phyloP scores from a whole-genome alignment of 2,797 vertebrate genomes.

The Syngnathus rostellatus region DNA sequence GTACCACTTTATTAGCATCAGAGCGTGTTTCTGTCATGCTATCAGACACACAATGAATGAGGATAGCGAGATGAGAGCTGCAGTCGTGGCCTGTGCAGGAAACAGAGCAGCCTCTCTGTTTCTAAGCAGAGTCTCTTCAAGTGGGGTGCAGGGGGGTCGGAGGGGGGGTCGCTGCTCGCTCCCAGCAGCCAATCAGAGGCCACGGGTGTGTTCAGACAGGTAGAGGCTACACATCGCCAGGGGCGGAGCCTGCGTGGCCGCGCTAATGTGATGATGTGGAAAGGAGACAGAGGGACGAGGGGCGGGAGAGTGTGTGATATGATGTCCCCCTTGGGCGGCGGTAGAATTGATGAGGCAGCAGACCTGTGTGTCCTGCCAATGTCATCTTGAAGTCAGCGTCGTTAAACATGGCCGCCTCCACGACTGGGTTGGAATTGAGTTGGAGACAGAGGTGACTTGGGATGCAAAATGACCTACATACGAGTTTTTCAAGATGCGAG shows the following conservation, averaged over 20 bases:
- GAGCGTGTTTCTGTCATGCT: conserved; percentile 2
- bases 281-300: conserved; percentile 8
- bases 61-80: conserved; percentile 27
- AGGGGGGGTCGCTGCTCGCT: conserved; percentile 46
- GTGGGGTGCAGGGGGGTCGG: conserved; percentile 36
- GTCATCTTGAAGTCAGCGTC: conserved; percentile 72
- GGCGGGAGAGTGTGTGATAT: conserved; percentile 29
- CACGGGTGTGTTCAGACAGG: conserved; percentile 61
- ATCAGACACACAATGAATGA: conserved; percentile 17
- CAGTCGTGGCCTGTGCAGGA: conserved; percentile 44
- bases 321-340: conserved; percentile 57
- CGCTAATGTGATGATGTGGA: conserved; percentile 18
- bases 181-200: conserved; percentile 57
- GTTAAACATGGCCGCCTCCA: conserved; percentile 46
- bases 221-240: conserved; percentile 49
- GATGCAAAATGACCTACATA: too few relatives aligned
- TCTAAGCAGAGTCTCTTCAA: conserved; percentile 66
- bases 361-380: conserved; percentile 67
- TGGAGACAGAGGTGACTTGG: too few relatives aligned
- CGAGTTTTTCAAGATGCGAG: too few relatives aligned
- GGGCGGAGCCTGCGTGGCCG: conserved; percentile 23
- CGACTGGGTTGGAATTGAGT: conserved; percentile 9
- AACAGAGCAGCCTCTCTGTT: conserved; percentile 55
- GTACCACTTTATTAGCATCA: neutral
- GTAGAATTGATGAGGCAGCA: conserved; percentile 73